Base-by-base conservation (phyloP, 2,888 invertebrate genomes). In the Oxyteleia sp. region DNA sequence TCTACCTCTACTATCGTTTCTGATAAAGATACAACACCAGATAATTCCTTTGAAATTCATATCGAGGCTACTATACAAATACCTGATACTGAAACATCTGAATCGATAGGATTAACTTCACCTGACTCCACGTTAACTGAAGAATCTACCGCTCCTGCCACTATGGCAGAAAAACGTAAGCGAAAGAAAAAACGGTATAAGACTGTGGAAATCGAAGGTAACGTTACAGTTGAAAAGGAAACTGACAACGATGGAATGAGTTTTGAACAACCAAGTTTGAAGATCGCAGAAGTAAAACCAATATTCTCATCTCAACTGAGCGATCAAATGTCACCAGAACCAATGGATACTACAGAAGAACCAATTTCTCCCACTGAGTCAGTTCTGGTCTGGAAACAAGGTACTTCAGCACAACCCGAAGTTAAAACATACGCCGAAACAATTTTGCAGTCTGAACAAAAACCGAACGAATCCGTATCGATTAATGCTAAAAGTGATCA, bases 1-100 rank as follows among this genome's bases (percentile, higher is more conserved):
- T 63, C 83, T 2, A 76, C 63, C n/a, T 45, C 71, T 16, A 45
- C 45, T 8, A 47, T 35, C 11, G 47, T 74, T 4, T 86, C 88
- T 0, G 90, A 90, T 0, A 87, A 83, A 41, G 89, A 88, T 26
- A 88, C 87, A 11, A 87, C 87, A 4, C 78, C 88, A 2, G 92
- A 91, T 18, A 84, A 88, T 26, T 91, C 89, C 0, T 89, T 89
- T 47, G 92, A 92, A 72, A 91, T 93, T 51, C 90, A 89, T 53
- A 87, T 93, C 16, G 88, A 89, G 49, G 91, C 93, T 0, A 92
- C 89, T 2, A 88, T 93, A 18, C 91, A 93, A 84, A 49, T 93
- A 23, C 87, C 89, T 2, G 89, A 85, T 35, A 90, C 89, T 20
- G 85, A 86, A 7, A 88, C 90, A 4, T 86, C 90, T 0, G 89